A percentile compares a stretch with the other conserved stretches of the same genome.
phyloP scores from a whole-genome alignment of 1,140 invertebrate species.

The Drosophila tsacasi region DNA sequence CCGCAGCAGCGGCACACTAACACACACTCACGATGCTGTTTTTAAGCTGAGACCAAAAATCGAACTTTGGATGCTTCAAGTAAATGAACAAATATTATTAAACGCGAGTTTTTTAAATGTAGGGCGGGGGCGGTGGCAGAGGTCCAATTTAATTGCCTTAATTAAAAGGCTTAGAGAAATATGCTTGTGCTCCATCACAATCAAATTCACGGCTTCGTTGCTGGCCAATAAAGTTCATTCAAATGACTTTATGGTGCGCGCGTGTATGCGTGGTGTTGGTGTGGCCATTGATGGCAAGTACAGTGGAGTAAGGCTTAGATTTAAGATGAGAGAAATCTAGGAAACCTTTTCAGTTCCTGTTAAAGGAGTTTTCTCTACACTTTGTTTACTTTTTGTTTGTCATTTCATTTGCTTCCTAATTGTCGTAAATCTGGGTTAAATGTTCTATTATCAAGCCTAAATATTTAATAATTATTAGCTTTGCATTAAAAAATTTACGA shows the following conservation, averaged over 20 bases:
- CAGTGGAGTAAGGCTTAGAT: slow-evolving; percentile 12
- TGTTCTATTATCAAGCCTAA: too few relatives aligned
- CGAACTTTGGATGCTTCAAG: slow-evolving; percentile 12
- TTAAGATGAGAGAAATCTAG: not conserved
- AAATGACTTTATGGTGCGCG: slow-evolving; percentile 51
- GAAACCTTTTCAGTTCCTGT: not conserved
- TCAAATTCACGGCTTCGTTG: slow-evolving; percentile 36
- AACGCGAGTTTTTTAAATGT: slow-evolving; percentile 28
- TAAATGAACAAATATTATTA: slow-evolving; percentile 35
- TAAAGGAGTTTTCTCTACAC: not conserved
- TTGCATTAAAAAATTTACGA: not conserved
- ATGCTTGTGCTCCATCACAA: slow-evolving; percentile 29
- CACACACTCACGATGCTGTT: slow-evolving; percentile 31
- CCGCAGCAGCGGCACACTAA: slow-evolving; percentile 11
- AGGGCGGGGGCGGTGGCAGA: not conserved
- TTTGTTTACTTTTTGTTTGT: not conserved
- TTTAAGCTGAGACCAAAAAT: slow-evolving; percentile 31
- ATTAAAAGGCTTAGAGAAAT: slow-evolving; percentile 44
- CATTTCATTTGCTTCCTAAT: too few relatives aligned
- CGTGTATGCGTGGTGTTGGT: slow-evolving; percentile 34
- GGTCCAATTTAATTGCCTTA: slow-evolving; percentile 41
- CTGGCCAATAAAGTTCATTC: slow-evolving; percentile 53
- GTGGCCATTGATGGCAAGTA: slow-evolving; percentile 29
- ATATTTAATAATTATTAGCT: too few relatives aligned
- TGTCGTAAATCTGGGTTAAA: not conserved